Base-by-base conservation (phyloP, 92 coral and sea anemone genomes). In the Meandrina meandrites region DNA sequence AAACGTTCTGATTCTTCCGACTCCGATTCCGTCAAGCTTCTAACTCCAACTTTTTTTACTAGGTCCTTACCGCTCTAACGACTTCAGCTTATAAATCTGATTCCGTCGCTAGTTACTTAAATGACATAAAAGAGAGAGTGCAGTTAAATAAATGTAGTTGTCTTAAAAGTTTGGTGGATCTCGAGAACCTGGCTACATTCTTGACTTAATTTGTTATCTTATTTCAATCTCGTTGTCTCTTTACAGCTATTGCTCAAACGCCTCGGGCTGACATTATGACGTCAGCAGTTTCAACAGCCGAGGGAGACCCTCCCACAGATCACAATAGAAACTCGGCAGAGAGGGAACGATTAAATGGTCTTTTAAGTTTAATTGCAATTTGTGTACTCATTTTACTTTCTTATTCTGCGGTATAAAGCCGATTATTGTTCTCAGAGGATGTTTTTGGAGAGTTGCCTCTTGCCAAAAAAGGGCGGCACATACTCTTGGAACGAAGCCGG, bases 211-310 rank as follows among this genome's bases (percentile, higher is more conserved):
- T 66, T 1, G 1, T 66, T 4, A 66, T 27, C 18, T n/a, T 10
- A 2, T 10, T 66, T 13, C n/a, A n/a, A n/a, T n/a, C 32, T 27
- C 17, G 0, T 22, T 62, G 12, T 62, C 27, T 62, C 27, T 62
- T 66, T 12, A 28, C 18, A 80, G 83, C 69, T 34, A 34, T 79
- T 24, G 82, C 53, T 58, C 71, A 19, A 79, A 79, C 73, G 11
- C 73, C 51, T 9, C 9, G 19, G 73, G 5, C 31, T 66, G 71
- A 66, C 15, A 35, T 2, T 7, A 3, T 50, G 7, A 31, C 83
- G 22, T 15, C 36, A 32, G 42, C 51, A 27, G 27, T 32, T 32
- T 13, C 74, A 22, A 10, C 50, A 21, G 11, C 31, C 42, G 7
- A 62, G 14, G 45, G 45, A 40, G 53, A 48, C 42, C 21, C 75